Base-by-base conservation (phyloP, 2,888 invertebrate genomes). In the Caenorhabditis wallacei region DNA sequence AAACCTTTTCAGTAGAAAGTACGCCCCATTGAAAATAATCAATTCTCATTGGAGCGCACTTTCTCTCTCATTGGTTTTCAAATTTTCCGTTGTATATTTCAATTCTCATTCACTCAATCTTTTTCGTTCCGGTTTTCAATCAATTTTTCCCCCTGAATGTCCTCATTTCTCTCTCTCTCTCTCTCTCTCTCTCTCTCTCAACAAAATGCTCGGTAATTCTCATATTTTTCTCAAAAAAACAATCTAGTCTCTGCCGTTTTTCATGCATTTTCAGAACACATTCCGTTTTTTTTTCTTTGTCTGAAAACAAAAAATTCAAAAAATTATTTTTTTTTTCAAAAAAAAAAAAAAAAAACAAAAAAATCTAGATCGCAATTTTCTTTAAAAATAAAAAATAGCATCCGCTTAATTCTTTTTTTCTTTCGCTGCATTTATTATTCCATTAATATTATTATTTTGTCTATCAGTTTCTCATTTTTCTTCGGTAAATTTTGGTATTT, bases 401-500 rank as follows among this genome's bases (percentile, higher is more conserved):
- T 30, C n/a, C 30, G 30, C 30, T 30, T 30, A 30, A 30, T 72
- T 10, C n/a, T n/a, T 20, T 24, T 26, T 37, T 8, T 18, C 8
- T 48, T 18, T 48, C 20, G 48, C 20, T 24, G 66, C 66, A 66
- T 57, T 70, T 57, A 59, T 30, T 30, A 57, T 48, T 46, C 7
- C 57, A 75, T 64, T 66, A 72, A 72, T 66, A 64, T 75, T 75
- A 64, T 57, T 75, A 20, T 35, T 13, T 51, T 53, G 37, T 54
- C 22, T 40, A 18, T 24, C 51, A 53, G 37, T 22, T n/a, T 37
- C 20, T 54, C 46, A 48, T 54, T 20, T 54, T 51, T 26, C n/a
- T 68, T 68, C 53, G 68, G 40, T 40, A 53, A 53, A 43, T 63
- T 26, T 46, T 22, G 10, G n/a, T n/a, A n/a, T 53, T 63, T 54